Evolutionary conservation across 2,113 vertebrate genomes (phyloP), one percentile per base, ranked within the genome.

Genomic region (Proteles cristata): DNA sequence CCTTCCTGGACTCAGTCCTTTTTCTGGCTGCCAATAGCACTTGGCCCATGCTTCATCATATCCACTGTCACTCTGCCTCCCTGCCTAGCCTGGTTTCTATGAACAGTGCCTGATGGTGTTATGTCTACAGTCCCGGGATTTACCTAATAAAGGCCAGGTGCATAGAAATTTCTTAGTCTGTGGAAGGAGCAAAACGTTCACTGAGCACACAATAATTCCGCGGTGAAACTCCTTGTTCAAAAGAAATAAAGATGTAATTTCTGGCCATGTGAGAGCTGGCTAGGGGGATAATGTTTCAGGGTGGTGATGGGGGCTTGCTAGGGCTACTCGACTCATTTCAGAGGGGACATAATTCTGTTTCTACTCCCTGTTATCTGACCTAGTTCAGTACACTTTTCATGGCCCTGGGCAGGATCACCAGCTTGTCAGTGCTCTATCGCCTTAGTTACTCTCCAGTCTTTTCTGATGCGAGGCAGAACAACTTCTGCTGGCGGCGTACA

Each of bases 381-480:
- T 76, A 39, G 28, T 86, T 97, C 23, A 77, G 39, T 11, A 2
- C 83, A 17, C n/a, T 74, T 83, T 80, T 53, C 43, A 26, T 1
- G 28, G 83, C 96, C 82, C 68, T 7, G n/a, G 89, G 95, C 43
- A 69, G 87, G 55, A 45, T 55, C 83, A 48, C 8, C 4, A 92
- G 55, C 80, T 90, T 85, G 74, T 50, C 39, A 58, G 85, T 68
- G 71, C 25, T 86, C 73, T 19, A n/a, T 10, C 65, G 35, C 21
- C 48, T 58, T 96, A 93, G 76, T 84, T 81, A 89, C 73, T 89
- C 68, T 91, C 88, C 50, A 74, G 77, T 73, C 26, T 26, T 39
- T 85, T 58, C 71, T 63, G 90, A 69, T 39, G 35, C 55, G 55
- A 25, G 81, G 23, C 68, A 65, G 73, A 92, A 53, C 81, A 66